Conservation (phyloP, 2,797 vertebrate genomes). For the Cirrhinus molitorella region DNA sequence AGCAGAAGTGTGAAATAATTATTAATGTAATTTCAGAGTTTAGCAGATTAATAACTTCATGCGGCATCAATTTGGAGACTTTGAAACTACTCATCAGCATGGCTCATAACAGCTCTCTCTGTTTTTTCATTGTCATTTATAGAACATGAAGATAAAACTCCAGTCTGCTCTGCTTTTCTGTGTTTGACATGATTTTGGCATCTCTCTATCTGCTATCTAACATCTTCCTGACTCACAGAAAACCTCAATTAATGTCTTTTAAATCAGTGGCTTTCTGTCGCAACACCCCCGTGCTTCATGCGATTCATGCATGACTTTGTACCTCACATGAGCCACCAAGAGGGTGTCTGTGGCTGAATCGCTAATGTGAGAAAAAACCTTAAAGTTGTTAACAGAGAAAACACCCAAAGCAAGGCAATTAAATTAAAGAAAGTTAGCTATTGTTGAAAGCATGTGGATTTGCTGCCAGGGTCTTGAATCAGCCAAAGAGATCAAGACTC, state of each 20-base stretch:
- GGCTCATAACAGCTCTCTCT: background rate
- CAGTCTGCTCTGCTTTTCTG: background rate
- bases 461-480: constrained; percentile 12
- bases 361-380: background rate
- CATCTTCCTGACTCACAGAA: constrained; percentile 10
- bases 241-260: background rate
- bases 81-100: background rate
- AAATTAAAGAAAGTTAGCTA: constrained; percentile 10
- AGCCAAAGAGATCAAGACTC: constrained; percentile 16
- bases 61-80: background rate
- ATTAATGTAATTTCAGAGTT: constrained; percentile 20
- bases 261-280: background rate
- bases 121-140: background rate
- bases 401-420: background rate
- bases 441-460: constrained; percentile 32
- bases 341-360: background rate
- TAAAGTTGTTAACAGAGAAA: constrained; percentile 16
- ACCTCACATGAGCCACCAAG: background rate
- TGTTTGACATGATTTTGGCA: background rate
- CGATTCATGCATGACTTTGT: background rate
- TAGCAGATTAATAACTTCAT: constrained; percentile 18
- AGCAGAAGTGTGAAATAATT: constrained; percentile 8
- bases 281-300: background rate
- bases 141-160: constrained; percentile 1
- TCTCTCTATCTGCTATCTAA: background rate